These are phyloP conservation scores for Euwallacea fornicatus DNA, from an alignment of 1,140 invertebrate genomes.

Conservation along the genomic window DNA sequence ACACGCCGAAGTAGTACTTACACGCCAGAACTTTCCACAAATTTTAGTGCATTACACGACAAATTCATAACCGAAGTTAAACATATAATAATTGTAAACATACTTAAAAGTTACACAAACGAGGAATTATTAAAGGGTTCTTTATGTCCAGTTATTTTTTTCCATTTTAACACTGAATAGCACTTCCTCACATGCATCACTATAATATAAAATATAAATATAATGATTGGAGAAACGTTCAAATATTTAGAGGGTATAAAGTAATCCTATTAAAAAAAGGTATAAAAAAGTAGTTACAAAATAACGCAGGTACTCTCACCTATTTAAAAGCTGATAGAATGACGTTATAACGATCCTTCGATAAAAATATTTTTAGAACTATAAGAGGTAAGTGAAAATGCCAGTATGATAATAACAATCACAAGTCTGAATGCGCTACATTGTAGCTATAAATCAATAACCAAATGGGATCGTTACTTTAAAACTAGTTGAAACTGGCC, in stretches of 20 bases:
- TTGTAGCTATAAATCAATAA: conserved; percentile 6
- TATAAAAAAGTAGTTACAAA: conserved; percentile 1
- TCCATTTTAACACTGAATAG: neutral
- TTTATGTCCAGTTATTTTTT: too few relatives aligned
- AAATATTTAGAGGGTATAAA: neutral
- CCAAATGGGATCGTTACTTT: neutral
- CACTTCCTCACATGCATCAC: neutral
- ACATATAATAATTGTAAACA: too few relatives aligned
- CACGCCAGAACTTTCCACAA: too few relatives aligned
- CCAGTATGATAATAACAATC: conserved; percentile 8
- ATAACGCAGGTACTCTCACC: neutral
- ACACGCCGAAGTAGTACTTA: too few relatives aligned
- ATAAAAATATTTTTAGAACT: neutral
- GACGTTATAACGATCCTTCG: neutral
- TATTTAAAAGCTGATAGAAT: neutral
- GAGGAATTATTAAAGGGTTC: too few relatives aligned
- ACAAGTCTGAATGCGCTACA: conserved; percentile 1
- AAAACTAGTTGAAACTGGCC: neutral
- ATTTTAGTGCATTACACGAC: too few relatives aligned
- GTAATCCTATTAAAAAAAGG: neutral
- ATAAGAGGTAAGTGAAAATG: neutral
- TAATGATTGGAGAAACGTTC: neutral
- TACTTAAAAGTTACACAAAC: too few relatives aligned
- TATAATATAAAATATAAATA: conserved; percentile 2
- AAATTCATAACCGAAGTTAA: too few relatives aligned